Conservation (phyloP, 2,888 invertebrate genomes). For the Torymus texanus region DNA sequence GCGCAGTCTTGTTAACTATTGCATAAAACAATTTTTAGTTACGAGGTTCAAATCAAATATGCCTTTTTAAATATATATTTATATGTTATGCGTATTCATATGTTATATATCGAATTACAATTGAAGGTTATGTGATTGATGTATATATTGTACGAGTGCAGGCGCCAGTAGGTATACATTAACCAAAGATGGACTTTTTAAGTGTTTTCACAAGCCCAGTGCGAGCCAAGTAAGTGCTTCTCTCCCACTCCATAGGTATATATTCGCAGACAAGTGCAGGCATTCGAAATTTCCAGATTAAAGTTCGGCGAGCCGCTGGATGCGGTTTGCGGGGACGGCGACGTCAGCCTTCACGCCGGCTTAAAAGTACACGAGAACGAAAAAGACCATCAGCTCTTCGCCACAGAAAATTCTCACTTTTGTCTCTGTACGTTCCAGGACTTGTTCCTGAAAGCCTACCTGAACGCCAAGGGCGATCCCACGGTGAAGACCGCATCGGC, state of each 20-base stretch:
- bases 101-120: too few relatives aligned
- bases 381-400: not conserved
- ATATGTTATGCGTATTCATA: not conserved
- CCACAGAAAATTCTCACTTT: not conserved
- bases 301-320: slow-evolving; percentile 44
- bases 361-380: slow-evolving; percentile 31
- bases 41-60: too few relatives aligned
- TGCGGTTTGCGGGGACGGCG: slow-evolving; percentile 13
- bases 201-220: slow-evolving; percentile 12
- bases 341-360: slow-evolving; percentile 15
- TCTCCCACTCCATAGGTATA: too few relatives aligned
- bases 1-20: too few relatives aligned
- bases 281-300: slow-evolving; percentile 26
- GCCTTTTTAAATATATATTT: too few relatives aligned
- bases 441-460: slow-evolving; percentile 54
- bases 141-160: too few relatives aligned
- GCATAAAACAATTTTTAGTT: too few relatives aligned
- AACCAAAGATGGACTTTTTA: slow-evolving; percentile 33
- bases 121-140: slow-evolving; percentile 27
- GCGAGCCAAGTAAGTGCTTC: slow-evolving; percentile 35
- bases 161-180: not conserved
- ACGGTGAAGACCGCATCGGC: not conserved
- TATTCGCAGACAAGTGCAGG: not conserved
- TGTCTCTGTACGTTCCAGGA: slow-evolving; percentile 39
- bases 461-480: slow-evolving; percentile 40